A percentile compares a stretch with the other conserved stretches of the same genome.
phyloP scores from a whole-genome alignment of 1,140 invertebrate species.

The Ceratina calcarata region DNA sequence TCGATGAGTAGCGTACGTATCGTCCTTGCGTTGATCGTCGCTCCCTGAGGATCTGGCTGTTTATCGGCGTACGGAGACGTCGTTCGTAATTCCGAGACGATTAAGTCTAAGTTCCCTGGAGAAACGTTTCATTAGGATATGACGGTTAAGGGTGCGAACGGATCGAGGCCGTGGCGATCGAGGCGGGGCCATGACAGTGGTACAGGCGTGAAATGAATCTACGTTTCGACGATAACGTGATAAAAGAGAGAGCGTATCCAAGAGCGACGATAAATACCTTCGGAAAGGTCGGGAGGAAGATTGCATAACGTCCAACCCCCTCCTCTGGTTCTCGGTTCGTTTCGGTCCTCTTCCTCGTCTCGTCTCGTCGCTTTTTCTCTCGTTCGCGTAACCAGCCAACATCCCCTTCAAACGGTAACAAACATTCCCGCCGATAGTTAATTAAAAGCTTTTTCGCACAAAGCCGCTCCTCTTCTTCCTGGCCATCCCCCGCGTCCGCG shows the following conservation, averaged over 20 bases:
- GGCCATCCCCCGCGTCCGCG: not conserved
- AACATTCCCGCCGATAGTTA: constrained; percentile 52
- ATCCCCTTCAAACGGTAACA: constrained; percentile 41
- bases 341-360: constrained; percentile 31
- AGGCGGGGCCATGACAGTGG: constrained; percentile 25
- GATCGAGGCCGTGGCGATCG: not conserved
- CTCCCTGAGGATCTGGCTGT: not conserved
- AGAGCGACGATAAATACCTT: constrained; percentile 63
- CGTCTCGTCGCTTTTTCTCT: constrained; percentile 17
- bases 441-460: constrained; percentile 45
- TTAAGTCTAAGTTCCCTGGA: not conserved
- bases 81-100: too few species aligned
- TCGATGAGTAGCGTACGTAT: not conserved
- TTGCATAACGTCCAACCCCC: constrained; percentile 68
- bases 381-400: not conserved
- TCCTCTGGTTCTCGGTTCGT: not conserved
- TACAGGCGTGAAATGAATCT: not conserved
- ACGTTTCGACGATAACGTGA: not conserved
- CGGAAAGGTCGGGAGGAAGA: constrained; percentile 64
- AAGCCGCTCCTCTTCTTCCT: not conserved
- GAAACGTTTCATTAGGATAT: not conserved
- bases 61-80: not conserved
- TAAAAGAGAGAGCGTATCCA: constrained; percentile 19
- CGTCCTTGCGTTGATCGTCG: not conserved
- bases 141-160: too few species aligned